Conservation (phyloP, 1,140 invertebrate species). For the Tribolium castaneum region DNA sequence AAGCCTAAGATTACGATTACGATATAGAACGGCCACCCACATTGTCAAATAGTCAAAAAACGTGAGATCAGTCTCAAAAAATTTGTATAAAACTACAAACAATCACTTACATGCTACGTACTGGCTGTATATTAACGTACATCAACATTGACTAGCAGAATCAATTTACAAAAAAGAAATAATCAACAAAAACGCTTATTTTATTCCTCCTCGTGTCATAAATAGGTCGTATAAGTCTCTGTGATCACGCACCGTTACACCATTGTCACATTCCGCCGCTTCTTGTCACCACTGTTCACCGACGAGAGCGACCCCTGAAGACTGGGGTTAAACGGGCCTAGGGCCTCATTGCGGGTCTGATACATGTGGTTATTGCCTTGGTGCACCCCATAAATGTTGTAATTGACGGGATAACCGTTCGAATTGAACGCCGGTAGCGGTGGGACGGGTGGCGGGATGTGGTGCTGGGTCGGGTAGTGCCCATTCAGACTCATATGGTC, state of each 20-base stretch:
- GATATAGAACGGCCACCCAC: conserved; percentile 22
- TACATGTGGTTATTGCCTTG: conserved; percentile 59
- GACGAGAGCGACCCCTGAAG: conserved; percentile 69
- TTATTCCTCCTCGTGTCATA: conserved; percentile 42
- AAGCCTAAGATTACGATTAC: not conserved
- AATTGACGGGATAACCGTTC: conserved; percentile 61
- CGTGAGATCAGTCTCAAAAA: conserved; percentile 55
- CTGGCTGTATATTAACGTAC: conserved; percentile 45
- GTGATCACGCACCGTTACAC: conserved; percentile 64
- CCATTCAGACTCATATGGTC: not conserved
- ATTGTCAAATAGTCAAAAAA: not conserved
- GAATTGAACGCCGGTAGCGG: conserved; percentile 60
- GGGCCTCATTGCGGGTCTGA: conserved; percentile 61
- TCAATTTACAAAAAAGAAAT: conserved; percentile 23
- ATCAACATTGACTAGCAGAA: conserved; percentile 30
- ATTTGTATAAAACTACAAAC: conserved; percentile 42
- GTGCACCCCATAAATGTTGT: conserved; percentile 63
- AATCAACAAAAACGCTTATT: conserved; percentile 9
- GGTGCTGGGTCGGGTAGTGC: conserved; percentile 57
- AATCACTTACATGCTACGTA: conserved; percentile 46
- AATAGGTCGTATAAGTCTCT: conserved; percentile 54
- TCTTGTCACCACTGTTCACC: conserved; percentile 68
- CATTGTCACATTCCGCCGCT: conserved; percentile 70
- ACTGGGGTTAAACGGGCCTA: conserved; percentile 67
- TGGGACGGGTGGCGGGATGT: conserved; percentile 61